Base-by-base conservation (phyloP, 2,888 invertebrate species). In the Eupithecia insigniata region DNA sequence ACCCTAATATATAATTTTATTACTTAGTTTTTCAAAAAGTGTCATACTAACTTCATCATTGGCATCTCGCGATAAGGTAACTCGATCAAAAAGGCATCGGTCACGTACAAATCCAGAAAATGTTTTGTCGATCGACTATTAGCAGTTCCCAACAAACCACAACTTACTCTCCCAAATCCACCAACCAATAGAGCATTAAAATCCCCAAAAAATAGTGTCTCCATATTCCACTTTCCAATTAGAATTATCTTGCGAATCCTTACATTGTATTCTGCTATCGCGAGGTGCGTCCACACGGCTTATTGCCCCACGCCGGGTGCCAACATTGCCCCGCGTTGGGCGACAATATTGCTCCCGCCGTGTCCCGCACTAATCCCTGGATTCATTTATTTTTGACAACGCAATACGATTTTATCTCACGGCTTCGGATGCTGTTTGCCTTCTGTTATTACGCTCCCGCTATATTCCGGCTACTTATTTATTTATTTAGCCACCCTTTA, bases 321-420 rank as follows among this genome's bases (percentile, higher is more conserved):
- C 55, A 22, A n/a, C 55, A 8, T 55, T 12, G 55, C 55, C 51
- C 55, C 55, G 86, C 88, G 89, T 82, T 85, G 90, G 90, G 89
- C 90, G 90, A 89, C 89, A 93, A 92, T 94, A 93, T 93, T 92
- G 92, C 91, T 88, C 87, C 87, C 88, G 87, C 89, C 90, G 90
- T 91, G 91, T 90, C 91, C 90, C 88, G 88, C 86, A 89, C 93
- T 94, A 94, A 94, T 94, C 94, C 93, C 87, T 83, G 92, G 93
- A 93, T 94, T 94, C 93, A 94, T 94, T 94, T 94, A 94, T 94
- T 94, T 94, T 94, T 94, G 94, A 94, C 94, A 93, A 93, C 94
- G 93, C 94, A 92, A 94, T 93, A 92, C 93, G 93, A 94, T 94
- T 94, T 93, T 94, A 93, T 94, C 94, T 93, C 92, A 90, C 89